Conservation (phyloP, 2,113 vertebrate species). For the Perca schrenkii region DNA sequence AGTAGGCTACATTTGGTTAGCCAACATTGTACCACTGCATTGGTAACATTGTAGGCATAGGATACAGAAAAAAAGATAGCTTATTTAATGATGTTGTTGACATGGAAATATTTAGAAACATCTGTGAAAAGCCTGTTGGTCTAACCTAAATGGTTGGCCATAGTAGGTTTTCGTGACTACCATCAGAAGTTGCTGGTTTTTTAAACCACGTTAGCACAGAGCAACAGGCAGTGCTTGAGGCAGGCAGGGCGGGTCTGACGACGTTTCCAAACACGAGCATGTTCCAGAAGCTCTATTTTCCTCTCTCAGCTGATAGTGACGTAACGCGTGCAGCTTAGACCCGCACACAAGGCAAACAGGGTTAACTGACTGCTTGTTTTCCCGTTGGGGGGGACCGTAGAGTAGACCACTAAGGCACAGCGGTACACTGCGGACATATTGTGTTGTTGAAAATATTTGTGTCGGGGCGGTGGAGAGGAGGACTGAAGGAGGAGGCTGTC, state of each 20-base stretch:
- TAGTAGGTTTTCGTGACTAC: too few species aligned
- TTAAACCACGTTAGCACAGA: neutral
- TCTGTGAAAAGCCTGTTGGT: too few species aligned
- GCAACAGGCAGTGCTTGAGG: conserved; percentile 14
- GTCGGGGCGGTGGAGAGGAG: neutral
- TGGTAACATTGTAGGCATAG: neutral
- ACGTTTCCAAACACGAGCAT: conserved; percentile 64
- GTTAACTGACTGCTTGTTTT: neutral
- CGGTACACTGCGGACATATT: neutral
- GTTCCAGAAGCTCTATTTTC: conserved; percentile 71
- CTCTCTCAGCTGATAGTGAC: conserved; percentile 79
- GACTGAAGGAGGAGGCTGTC: conserved; percentile 24
- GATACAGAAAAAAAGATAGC: too few species aligned
- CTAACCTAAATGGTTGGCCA: neutral
- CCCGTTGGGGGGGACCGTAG: neutral
- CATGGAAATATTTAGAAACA: too few species aligned
- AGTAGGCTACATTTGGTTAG: neutral
- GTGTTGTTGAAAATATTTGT: neutral
- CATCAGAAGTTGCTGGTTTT: neutral
- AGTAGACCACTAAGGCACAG: neutral
- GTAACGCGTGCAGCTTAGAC: conserved; percentile 35
- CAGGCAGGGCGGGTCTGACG: conserved; percentile 55
- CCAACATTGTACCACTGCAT: neutral
- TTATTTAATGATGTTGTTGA: too few species aligned
- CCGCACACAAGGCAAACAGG: neutral